Evolutionary conservation across 2,888 invertebrate species (phyloP), one percentile per base, ranked within the genome.

Genomic region (Acronicta leporina): DNA sequence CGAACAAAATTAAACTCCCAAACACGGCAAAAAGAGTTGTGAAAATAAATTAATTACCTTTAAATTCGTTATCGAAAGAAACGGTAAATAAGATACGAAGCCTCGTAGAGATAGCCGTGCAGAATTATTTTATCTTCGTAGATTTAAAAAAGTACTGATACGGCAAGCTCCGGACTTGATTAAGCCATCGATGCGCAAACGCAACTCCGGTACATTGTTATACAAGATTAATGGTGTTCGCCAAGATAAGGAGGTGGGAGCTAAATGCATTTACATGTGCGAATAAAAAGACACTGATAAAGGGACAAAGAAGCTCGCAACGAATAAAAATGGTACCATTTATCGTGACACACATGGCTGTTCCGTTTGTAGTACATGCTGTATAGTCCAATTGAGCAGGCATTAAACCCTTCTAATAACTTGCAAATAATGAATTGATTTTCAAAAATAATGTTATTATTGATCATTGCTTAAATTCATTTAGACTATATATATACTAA

Each of bases 181-280:
- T 93, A 93, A 93, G 92, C 82, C 88, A 85, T 92, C 87, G 87
- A 86, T 86, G 89, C 87, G 81, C 81, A 84, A 81, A 82, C 87
- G 84, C 85, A 85, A 83, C 83, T 83, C 79, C 83, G 79, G 87
- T 86, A 91, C 90, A 92, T 93, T 93, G 93, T 92, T 92, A 89
- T 92, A 94, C 92, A 91, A 93, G 94, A 94, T 94, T 92, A 93
- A 94, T 94, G 91, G 91, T 92, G 93, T 92, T 87, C 87, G 53
- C 75, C 66, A 76, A 86, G 94, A 94, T 94, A 94, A 94, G 87
- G 80, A 87, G 87, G 89, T 92, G 92, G 91, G 89, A 91, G 92
- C 90, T 92, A 92, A 94, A 94, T 94, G 92, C 92, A 92, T 94
- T 94, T 91, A 92, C 93, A 92, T 94, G 92, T 93, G 94, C 89